Evolutionary conservation across 2,888 invertebrate genomes (phyloP).

Genomic region (Melikaiella ostensackeni): DNA sequence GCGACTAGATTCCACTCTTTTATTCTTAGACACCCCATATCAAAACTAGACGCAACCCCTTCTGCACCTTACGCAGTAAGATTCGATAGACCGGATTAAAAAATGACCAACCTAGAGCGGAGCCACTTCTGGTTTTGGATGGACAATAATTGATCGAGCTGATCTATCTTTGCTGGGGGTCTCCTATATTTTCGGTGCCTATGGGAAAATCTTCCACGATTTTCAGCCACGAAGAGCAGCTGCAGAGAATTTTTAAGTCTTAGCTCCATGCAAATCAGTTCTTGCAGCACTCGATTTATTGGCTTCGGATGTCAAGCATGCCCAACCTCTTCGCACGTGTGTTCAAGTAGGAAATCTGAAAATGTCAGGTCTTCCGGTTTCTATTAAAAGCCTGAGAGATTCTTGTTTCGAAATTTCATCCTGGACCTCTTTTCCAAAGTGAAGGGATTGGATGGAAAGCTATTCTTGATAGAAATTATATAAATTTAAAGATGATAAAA

Average conservation of each 20-base stretch:
- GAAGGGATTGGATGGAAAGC: too few species aligned
- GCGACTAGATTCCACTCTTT: slow-evolving; percentile 25
- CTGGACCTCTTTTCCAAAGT: neutral
- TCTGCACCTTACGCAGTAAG: slow-evolving; percentile 65
- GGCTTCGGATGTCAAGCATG: slow-evolving; percentile 61
- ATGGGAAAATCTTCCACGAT: slow-evolving; percentile 67
- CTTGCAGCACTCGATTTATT: slow-evolving; percentile 64
- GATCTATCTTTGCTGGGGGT: slow-evolving; percentile 69
- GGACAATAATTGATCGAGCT: slow-evolving; percentile 49
- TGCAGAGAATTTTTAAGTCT: slow-evolving; percentile 60
- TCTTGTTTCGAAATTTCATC: neutral
- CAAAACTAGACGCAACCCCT: slow-evolving; percentile 57
- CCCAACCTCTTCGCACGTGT: slow-evolving; percentile 37
- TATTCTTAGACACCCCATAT: slow-evolving; percentile 46
- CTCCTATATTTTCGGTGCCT: slow-evolving; percentile 62
- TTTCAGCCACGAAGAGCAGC: slow-evolving; percentile 60
- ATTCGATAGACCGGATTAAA: slow-evolving; percentile 12
- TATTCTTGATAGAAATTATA: too few species aligned
- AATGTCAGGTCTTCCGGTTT: neutral
- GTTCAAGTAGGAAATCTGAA: neutral
- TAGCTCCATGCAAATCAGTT: slow-evolving; percentile 73
- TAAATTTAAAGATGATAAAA: too few species aligned
- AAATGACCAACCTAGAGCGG: slow-evolving; percentile 13
- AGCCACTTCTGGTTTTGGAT: neutral
- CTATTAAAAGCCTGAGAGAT: neutral